Evolutionary conservation across 2,888 invertebrate species (phyloP), one percentile per base, ranked within the genome.

Genomic region (Euspilapteryx auroguttella): DNA sequence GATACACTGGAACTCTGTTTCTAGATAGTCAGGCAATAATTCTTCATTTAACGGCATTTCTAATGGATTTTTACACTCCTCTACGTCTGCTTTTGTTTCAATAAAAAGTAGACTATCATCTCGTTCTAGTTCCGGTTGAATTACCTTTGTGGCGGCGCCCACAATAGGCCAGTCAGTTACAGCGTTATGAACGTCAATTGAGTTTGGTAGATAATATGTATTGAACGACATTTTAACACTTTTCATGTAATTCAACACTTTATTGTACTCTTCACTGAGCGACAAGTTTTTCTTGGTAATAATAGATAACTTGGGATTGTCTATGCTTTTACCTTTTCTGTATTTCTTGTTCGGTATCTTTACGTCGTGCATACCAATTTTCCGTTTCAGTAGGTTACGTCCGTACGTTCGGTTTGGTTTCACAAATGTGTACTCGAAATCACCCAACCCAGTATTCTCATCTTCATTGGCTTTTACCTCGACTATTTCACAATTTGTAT

Each of bases 201-300:
- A 28, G 29, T 68, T 65, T 51, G 51, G 63, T 44, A 64, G 62
- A 47, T 61, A 71, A 9, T 64, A 49, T 14, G 49, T 42, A 3
- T 61, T 49, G 33, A 54, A 71, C 13, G 71, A 75, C 54, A 69
- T 71, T 39, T 66, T 58, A 34, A 73, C 37, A 3, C 64, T 47
- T 30, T 47, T 61, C 24, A 47, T 56, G 40, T 75, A 75, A 33
- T 65, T 49, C 12, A 59, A 40, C 3, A 69, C 35, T 13, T 38
- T 37, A 37, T 52, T 55, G 34, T 54, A 69, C 39, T 75, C 64
- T 40, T 52, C 58, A 11, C 36, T 29, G 35, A 64, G 71, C 2
- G 48, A 45, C 3, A 44, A 47, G 3, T 58, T 49, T 12, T 32
- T 28, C 12, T 53, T 46, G 14, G 47, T 32, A 28, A 40, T 21